Conservation (phyloP, 2,888 invertebrate genomes). For the Heliconius hortense region DNA sequence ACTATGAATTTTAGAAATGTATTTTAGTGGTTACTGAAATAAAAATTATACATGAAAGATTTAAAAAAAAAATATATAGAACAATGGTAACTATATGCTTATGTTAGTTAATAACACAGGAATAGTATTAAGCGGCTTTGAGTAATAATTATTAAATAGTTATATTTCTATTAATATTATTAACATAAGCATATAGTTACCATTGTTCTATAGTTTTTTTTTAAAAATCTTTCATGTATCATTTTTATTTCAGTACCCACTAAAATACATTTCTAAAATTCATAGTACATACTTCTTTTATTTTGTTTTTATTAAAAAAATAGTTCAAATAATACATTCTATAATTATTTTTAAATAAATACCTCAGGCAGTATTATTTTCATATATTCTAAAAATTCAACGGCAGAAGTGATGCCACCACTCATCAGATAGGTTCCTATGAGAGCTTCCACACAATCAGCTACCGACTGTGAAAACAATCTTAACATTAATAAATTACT, state of each 20-base stretch:
- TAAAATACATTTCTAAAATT: neutral
- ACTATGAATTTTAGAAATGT: neutral
- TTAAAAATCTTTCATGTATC: conserved; percentile 12
- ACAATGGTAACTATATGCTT: too few relatives aligned
- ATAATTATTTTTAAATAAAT: conserved; percentile 5
- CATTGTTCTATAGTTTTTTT: too few relatives aligned
- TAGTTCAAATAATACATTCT: too few relatives aligned
- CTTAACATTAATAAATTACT: neutral
- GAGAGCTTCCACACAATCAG: conserved; percentile 93
- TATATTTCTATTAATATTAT: too few relatives aligned
- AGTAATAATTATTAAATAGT: too few relatives aligned
- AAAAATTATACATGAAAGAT: conserved; percentile 6
- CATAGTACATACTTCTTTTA: neutral
- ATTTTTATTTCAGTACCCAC: neutral
- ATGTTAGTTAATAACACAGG: too few relatives aligned
- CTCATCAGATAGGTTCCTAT: conserved; percentile 83
- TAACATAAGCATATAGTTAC: too few relatives aligned
- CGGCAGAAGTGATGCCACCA: conserved; percentile 65
- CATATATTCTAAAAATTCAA: conserved; percentile 85
- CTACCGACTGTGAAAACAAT: conserved; percentile 63
- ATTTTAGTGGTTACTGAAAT: neutral
- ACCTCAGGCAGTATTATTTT: conserved; percentile 80
- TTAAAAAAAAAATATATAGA: neutral
- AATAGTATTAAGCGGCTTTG: too few relatives aligned
- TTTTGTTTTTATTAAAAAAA: neutral